Evolutionary conservation across 2,113 vertebrate species (phyloP).

Genomic region (Brevimyrus niger): DNA sequence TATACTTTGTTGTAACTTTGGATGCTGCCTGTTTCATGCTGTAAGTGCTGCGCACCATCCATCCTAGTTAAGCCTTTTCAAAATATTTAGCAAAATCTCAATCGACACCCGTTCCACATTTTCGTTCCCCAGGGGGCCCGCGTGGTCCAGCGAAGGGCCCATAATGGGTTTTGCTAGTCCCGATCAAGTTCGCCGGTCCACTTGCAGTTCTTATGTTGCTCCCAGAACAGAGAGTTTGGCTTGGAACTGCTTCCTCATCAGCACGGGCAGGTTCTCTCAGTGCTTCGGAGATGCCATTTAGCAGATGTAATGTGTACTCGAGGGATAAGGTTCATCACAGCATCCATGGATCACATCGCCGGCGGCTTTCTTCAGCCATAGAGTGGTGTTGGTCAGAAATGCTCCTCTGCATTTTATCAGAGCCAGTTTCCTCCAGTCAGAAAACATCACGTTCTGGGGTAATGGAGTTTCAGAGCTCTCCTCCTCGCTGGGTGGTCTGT

Average conservation of each 20-base stretch:
- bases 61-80: constrained; percentile 10
- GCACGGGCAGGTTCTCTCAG: background rate
- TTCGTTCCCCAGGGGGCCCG: constrained; percentile 13
- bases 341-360: background rate
- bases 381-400: background rate
- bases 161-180: background rate
- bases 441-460: background rate
- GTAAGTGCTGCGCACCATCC: constrained; percentile 13
- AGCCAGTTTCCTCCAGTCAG: background rate
- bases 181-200: background rate
- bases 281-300: background rate
- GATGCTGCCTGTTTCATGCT: background rate
- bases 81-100: constrained; percentile 18
- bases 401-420: background rate
- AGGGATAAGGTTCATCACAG: background rate
- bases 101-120: constrained; percentile 10
- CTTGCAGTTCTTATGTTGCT: background rate
- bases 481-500: background rate
- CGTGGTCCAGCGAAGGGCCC: background rate
- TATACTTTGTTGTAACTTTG: constrained; percentile 13
- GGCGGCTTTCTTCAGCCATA: background rate
- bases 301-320: background rate
- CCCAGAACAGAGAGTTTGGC: constrained; percentile 12
- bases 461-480: constrained; percentile 24
- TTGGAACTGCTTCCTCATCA: background rate